Evolutionary conservation across 2,797 vertebrate genomes (phyloP).

Genomic region (Lerista edwardsae): DNA sequence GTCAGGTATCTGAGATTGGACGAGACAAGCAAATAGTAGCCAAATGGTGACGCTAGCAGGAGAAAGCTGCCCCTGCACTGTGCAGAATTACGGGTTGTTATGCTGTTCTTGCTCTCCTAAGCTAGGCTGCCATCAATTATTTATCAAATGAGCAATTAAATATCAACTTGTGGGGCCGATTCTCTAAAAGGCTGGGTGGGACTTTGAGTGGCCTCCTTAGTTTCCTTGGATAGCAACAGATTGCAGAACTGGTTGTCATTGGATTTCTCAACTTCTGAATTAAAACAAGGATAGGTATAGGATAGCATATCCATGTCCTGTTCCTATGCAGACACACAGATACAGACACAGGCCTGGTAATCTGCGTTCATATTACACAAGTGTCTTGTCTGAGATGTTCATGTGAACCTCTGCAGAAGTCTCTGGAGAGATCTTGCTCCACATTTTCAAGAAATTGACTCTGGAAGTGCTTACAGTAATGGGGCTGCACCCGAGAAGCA

Average conservation of each 20-base stretch:
- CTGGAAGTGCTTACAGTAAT: too few relatives aligned
- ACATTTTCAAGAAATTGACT: too few relatives aligned
- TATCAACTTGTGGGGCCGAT: conserved; percentile 20
- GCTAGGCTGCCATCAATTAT: not conserved
- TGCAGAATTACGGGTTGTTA: not conserved
- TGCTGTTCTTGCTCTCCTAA: conserved; percentile 20
- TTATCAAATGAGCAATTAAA: conserved; percentile 28
- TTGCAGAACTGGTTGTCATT: not conserved
- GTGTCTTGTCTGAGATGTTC: not conserved
- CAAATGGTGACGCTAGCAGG: not conserved
- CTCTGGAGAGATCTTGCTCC: too few relatives aligned
- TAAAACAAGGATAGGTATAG: too few relatives aligned
- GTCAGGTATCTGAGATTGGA: conserved; percentile 17
- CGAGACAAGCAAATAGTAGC: not conserved
- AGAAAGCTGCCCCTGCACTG: conserved; percentile 6
- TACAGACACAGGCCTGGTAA: not conserved
- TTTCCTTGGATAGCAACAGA: not conserved
- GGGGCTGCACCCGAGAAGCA: too few relatives aligned
- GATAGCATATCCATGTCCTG: not conserved
- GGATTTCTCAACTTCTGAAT: not conserved
- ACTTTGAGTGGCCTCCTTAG: conserved; percentile 4
- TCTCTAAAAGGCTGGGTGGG: conserved; percentile 17
- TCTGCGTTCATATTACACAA: not conserved
- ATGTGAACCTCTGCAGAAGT: too few relatives aligned
- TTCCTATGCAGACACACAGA: not conserved